phyloP scores from a whole-genome alignment of 2,888 invertebrate genomes.

The Torymus tubicola region DNA sequence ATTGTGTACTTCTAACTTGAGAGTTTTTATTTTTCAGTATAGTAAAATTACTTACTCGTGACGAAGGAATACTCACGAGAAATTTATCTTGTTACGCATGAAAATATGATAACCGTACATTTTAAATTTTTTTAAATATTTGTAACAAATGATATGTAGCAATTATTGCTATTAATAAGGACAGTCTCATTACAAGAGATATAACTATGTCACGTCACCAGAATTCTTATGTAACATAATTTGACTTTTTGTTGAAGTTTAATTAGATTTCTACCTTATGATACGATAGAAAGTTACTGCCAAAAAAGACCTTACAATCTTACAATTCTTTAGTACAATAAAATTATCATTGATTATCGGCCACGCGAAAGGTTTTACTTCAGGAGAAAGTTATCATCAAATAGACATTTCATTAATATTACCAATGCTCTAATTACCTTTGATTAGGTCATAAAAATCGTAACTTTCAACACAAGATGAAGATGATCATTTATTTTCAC shows the following conservation, averaged over 20 bases:
- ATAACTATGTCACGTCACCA: too few species aligned
- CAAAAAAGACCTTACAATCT: not conserved
- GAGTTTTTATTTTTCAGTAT: not conserved
- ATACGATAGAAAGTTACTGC: slow-evolving; percentile 9
- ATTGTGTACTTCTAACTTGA: not conserved
- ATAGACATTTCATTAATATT: slow-evolving; percentile 25
- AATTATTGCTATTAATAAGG: too few species aligned
- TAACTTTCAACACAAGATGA: not conserved
- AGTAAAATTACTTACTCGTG: too few species aligned
- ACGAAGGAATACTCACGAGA: too few species aligned
- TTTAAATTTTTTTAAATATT: too few species aligned
- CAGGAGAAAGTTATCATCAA: slow-evolving; percentile 26
- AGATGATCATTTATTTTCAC: not conserved
- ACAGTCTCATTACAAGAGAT: too few species aligned
- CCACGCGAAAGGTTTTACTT: not conserved
- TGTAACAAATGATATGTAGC: too few species aligned
- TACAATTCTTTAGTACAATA: not conserved
- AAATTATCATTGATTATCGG: slow-evolving; percentile 24
- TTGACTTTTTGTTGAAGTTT: not conserved
- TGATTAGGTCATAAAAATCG: not conserved
- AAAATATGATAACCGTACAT: too few species aligned
- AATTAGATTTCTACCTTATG: not conserved
- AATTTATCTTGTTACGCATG: too few species aligned
- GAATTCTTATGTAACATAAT: too few species aligned
- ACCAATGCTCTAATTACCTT: slow-evolving; percentile 29